These are phyloP conservation scores for Phoxinus dragarum DNA, from an alignment of 2,797 vertebrate species.

Conservation along the genomic window DNA sequence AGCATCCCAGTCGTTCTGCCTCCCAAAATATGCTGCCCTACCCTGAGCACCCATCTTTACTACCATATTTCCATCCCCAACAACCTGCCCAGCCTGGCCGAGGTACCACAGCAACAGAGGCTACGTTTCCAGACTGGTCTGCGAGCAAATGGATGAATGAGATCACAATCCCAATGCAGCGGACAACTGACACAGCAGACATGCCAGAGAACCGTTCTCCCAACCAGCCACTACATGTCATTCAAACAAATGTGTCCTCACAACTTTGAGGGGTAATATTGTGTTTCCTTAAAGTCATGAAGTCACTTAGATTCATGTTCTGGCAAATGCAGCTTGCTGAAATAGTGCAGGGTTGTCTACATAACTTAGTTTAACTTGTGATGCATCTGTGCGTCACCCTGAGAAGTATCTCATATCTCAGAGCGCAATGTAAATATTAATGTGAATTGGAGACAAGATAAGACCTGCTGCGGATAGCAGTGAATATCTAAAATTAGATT, in stretches of 20 bases:
- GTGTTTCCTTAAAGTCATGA: slow-evolving; percentile 50
- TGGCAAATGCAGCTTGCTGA: slow-evolving; percentile 5
- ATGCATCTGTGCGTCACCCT: slow-evolving; percentile 31
- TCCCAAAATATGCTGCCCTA: slow-evolving; percentile 52
- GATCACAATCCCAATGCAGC: slow-evolving; percentile 70
- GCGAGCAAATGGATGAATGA: slow-evolving; percentile 63
- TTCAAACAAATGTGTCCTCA: slow-evolving; percentile 43
- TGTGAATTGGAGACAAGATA: slow-evolving; percentile 45
- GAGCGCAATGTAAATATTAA: slow-evolving; percentile 55
- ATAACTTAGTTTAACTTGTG: slow-evolving; percentile 16
- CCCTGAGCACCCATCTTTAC: slow-evolving; percentile 27
- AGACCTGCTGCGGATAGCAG: slow-evolving; percentile 36
- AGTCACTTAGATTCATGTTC: slow-evolving; percentile 34
- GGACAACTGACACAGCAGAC: slow-evolving; percentile 21
- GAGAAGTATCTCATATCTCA: slow-evolving; percentile 47
- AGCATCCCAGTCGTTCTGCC: slow-evolving; percentile 63
- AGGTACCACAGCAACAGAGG: slow-evolving; percentile 78
- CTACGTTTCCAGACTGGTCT: slow-evolving; percentile 71
- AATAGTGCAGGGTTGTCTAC: slow-evolving; percentile 26
- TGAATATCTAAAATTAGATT: slow-evolving; percentile 44
- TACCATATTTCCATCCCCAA: slow-evolving; percentile 51
- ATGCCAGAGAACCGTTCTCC: slow-evolving; percentile 34
- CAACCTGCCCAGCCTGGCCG: slow-evolving; percentile 63
- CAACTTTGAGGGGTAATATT: slow-evolving; percentile 34
- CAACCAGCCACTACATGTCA: slow-evolving; percentile 24